Conservation (phyloP, 2,888 invertebrate species). For the Laspeyria flexula region DNA sequence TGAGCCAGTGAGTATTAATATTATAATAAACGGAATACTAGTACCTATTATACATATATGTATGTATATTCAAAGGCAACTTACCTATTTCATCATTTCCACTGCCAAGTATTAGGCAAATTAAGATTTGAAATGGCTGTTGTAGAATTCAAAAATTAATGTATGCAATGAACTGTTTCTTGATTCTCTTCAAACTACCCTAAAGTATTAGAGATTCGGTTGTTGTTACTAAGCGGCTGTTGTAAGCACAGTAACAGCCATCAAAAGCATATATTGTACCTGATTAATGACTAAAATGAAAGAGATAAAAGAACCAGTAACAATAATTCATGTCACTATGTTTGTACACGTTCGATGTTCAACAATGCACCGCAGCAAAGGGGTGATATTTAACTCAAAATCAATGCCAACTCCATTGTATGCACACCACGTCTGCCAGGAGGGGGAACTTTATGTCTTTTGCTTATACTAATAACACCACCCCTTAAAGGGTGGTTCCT, state of each 20-base stretch:
- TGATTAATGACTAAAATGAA: constrained; percentile 65
- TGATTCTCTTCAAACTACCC: neutral
- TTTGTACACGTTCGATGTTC: constrained; percentile 65
- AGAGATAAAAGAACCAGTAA: constrained; percentile 70
- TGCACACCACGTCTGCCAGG: constrained; percentile 73
- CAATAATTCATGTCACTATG: constrained; percentile 76
- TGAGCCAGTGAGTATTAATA: too few species aligned
- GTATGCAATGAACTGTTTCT: neutral
- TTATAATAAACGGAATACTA: too few species aligned
- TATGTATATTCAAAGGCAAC: too few species aligned
- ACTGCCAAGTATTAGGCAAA: too few species aligned
- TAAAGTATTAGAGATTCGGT: neutral
- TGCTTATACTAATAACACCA: constrained; percentile 82
- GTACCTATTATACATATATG: too few species aligned
- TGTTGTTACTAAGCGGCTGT: constrained; percentile 5
- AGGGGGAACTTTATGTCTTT: constrained; percentile 78
- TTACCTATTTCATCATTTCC: too few species aligned
- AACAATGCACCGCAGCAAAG: constrained; percentile 65
- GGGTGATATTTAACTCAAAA: constrained; percentile 82
- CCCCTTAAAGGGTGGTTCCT: constrained; percentile 77
- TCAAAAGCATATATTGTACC: constrained; percentile 43
- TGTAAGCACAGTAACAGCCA: constrained; percentile 28
- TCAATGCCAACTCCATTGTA: constrained; percentile 81
- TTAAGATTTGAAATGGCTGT: too few species aligned
- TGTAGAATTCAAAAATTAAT: too few species aligned